These are phyloP conservation scores for Saturnia japonica DNA, from an alignment of 2,888 invertebrate genomes.

Conservation along the genomic window DNA sequence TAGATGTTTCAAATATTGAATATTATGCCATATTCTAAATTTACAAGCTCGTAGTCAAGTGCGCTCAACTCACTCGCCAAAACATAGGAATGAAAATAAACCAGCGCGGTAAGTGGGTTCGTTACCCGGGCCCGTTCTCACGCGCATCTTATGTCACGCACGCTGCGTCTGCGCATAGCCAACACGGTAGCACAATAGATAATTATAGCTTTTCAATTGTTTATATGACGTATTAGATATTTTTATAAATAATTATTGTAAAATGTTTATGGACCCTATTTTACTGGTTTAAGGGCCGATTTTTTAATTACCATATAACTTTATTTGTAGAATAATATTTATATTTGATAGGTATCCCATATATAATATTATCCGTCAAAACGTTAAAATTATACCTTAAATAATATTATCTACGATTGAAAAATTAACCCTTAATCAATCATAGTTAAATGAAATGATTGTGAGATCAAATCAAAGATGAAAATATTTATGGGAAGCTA, in stretches of 20 bases:
- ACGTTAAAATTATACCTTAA: too few relatives aligned
- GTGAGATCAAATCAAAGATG: too few relatives aligned
- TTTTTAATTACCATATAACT: too few relatives aligned
- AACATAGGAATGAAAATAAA: constrained; percentile 63
- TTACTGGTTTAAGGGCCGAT: background rate
- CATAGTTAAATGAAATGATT: too few relatives aligned
- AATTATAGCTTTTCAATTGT: constrained; percentile 28
- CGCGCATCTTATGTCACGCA: constrained; percentile 61
- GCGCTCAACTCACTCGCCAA: constrained; percentile 50
- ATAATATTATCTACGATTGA: too few relatives aligned
- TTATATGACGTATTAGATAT: constrained; percentile 22
- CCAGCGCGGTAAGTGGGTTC: constrained; percentile 54
- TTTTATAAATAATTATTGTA: background rate
- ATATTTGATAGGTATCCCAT: too few relatives aligned
- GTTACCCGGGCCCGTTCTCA: constrained; percentile 65
- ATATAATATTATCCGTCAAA: too few relatives aligned
- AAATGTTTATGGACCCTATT: background rate
- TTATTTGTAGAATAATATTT: too few relatives aligned
- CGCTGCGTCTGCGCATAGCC: constrained; percentile 45
- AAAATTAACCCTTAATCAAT: too few relatives aligned
- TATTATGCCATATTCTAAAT: constrained; percentile 1
- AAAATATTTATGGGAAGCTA: too few relatives aligned
- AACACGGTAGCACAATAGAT: constrained; percentile 6
- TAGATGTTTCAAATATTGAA: too few relatives aligned
- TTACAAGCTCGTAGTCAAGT: constrained; percentile 18